Evolutionary conservation across 1,140 invertebrate genomes (phyloP), one percentile per base, ranked within the genome.

Genomic region (Nylanderia fulva): DNA sequence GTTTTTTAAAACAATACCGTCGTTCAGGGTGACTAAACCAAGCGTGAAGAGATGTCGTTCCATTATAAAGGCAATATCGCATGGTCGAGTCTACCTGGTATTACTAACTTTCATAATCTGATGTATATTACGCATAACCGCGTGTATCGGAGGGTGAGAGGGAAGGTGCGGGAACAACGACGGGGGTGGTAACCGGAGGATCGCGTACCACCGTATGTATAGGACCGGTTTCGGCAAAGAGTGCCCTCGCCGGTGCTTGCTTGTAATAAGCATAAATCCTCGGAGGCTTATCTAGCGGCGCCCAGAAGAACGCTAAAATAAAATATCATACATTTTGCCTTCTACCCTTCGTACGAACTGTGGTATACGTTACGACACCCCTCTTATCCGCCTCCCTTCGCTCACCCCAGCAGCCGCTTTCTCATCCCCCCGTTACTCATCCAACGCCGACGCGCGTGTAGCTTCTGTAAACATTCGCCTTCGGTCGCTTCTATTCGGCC

Each of bases 191-290:
- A 86, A 69, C 48, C 74, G 64, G 80, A 77, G 76, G 39, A 63
- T 90, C 85, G 85, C 66, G 69, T 79, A 80, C 88, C 79, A 86
- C 86, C 84, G 56, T 54, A 63, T 85, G 72, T 90, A 88, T 71
- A 88, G 89, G 76, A 88, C 87, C 74, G 86, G 89, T 90, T 90
- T 90, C 86, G 86, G 89, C 89, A 86, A 91, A 90, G 90, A 90
- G 89, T 87, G 80, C 76, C 87, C 87, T 87, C 89, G 68, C 88
- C 85, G 90, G 92, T 84, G 86, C 90, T 90, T 90, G 91, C 91
- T 90, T 91, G 94, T 94, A 94, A 94, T 94, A 94, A 94, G 94
- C 94, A 94, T 94, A 94, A 94, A 94, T 94, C 94, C 93, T 94
- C 93, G 85, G 90, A 92, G 93, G 94, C 94, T 94, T 94, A 94